Evolutionary conservation across 2,113 vertebrate genomes (phyloP), one percentile per base, ranked within the genome.

Genomic region (Columbina picui): DNA sequence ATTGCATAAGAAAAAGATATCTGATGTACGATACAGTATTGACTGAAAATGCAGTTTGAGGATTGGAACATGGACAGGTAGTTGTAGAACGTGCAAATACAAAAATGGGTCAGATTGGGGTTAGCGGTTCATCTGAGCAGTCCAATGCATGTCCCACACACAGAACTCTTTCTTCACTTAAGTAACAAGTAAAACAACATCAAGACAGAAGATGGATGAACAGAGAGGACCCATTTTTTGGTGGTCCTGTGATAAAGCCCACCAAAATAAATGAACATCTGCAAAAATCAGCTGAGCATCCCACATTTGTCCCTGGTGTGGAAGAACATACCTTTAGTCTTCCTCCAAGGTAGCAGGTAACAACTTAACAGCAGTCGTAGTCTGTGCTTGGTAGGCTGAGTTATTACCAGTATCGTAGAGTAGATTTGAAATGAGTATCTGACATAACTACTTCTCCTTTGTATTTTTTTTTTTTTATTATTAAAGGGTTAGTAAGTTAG

Each of bases 241-340:
- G 56, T 25, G 23, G 25, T 39, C 4, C 23, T 55, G 22, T 43
- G 29, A 18, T 69, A 12, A 34, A 50, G 67, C 23, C 27, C 61
- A 30, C 41, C 1, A 0, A 52, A 77, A 0, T n/a, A n/a, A 53
- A 79, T 36, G 38, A 85, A 34, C 0, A 4, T 41, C 59, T 73
- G 26, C 68, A 74, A 30, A 95, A 96, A 17, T 39, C 27, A 32
- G 26, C n/a, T 87, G 53, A 90, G 57, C 57, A 68, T 43, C 52
- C 49, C 60, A 15, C 16, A 2, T 43, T 92, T 79, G 53, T 75
- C 65, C 29, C 43, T 70, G 1, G 47, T 30, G 5, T 49, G 43
- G 59, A 82, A 56, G 38, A 91, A 43, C 9, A n/a, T 26, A 14
- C 2, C 61, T 78, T 47, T 60, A 26, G 12, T 71, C 53, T 79